A percentile compares a stretch with the other conserved stretches of the same genome.
Conservation (phyloP, 2,797 vertebrate genomes). For the Erpetoichthys calabaricus region DNA sequence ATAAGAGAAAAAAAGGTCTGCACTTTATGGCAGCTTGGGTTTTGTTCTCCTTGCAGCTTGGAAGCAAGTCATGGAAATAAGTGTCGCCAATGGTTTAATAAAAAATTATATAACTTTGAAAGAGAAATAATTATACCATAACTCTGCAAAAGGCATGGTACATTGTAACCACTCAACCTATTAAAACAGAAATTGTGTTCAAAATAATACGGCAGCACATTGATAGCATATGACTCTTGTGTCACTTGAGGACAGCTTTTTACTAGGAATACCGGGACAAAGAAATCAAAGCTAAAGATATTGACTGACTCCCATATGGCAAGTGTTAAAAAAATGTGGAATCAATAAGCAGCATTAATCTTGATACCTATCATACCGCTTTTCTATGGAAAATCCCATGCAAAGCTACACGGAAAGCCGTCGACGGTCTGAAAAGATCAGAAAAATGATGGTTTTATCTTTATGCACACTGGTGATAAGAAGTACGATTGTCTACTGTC, state of each 20-base stretch:
- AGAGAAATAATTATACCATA: slow-evolving; percentile 31
- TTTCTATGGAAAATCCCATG: slow-evolving; percentile 15
- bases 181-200: slow-evolving; percentile 28
- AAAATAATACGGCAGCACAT: slow-evolving; percentile 34
- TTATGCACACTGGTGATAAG: neutral
- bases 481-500: slow-evolving; percentile 7
- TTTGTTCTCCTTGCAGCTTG: slow-evolving; percentile 45
- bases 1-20: slow-evolving; percentile 23
- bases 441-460: neutral
- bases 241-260: slow-evolving; percentile 14
- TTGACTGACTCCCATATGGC: slow-evolving; percentile 30
- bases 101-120: slow-evolving; percentile 18
- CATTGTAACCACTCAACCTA: slow-evolving; percentile 33
- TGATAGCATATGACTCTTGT: slow-evolving; percentile 28
- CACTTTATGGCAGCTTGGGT: slow-evolving; percentile 38
- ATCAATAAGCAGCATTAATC: slow-evolving; percentile 39
- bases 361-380: slow-evolving; percentile 29
- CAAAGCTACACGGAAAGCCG: slow-evolving; percentile 18
- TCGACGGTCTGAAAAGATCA: slow-evolving; percentile 5
- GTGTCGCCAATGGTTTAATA: slow-evolving; percentile 27
- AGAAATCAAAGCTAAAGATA: slow-evolving; percentile 35
- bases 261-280: slow-evolving; percentile 21
- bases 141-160: slow-evolving; percentile 31
- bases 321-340: slow-evolving; percentile 25
- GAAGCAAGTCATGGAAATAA: slow-evolving; percentile 49